Evolutionary conservation across 2,797 vertebrate species (phyloP), one percentile per base, ranked within the genome.

Genomic region (Knipowitschia caucasica): DNA sequence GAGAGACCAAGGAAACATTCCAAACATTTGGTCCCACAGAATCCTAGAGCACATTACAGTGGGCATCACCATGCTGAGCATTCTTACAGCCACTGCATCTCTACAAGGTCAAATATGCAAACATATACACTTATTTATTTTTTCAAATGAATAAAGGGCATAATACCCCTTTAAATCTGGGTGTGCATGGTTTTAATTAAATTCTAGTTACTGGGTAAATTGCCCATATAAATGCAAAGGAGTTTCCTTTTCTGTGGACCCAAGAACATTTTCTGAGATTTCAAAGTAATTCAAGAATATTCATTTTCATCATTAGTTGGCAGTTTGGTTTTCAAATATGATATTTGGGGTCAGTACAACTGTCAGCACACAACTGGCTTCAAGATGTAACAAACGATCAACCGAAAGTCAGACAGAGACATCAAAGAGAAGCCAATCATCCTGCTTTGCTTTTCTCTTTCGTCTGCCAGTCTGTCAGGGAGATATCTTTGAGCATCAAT

Each of bases 351-450:
- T 87, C 85, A 86, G 80, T 84, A 83, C 73, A 75, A 71, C 76
- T 81, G 77, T 77, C 75, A 73, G 53, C 61, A 63, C 69, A 40
- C 67, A 75, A 64, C 42, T 50, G 67, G 69, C 81, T 86, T 88
- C 80, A 87, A 86, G 84, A 83, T 85, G 81, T 87, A 85, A 79
- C 80, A 74, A 78, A 72, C 73, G 69, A 56, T 82, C 83, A 80
- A 66, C 33, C 78, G 70, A 62, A 75, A 80, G 71, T 75, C 70
- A 78, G 80, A 80, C 70, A 64, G 65, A 62, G 70, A 84, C 82
- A 82, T 87, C 80, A 86, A 86, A 88, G 59, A 71, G 77, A 78
- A 83, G 74, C 77, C 80, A 85, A 78, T 88, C 86, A 87, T 83
- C 76, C 77, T 80, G 79, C 78, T 72, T 78, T 69, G 68, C 71